Evolutionary conservation across 2,797 vertebrate genomes (phyloP).

Genomic region (Salmo trutta): DNA sequence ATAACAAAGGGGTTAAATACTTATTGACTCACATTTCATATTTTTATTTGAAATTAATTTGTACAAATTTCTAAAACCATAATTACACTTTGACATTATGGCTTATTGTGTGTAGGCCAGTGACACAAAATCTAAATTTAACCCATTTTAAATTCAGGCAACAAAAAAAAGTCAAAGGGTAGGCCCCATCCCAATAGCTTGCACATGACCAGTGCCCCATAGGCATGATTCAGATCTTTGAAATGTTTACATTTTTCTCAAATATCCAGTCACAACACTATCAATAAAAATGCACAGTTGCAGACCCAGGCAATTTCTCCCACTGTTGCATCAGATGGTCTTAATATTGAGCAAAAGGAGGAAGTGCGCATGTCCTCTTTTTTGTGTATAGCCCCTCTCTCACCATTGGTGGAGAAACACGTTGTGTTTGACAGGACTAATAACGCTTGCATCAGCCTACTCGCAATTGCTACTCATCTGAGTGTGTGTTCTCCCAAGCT

Average conservation of each 20-base stretch:
- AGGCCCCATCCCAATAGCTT: too few relatives aligned
- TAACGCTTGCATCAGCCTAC: background rate
- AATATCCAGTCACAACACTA: background rate
- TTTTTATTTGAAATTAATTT: too few relatives aligned
- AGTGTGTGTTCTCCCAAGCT: slow-evolving; percentile 11
- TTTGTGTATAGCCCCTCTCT: background rate
- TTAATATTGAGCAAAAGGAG: background rate
- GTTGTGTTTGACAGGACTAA: slow-evolving; percentile 12
- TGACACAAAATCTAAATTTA: too few relatives aligned
- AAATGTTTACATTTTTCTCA: background rate
- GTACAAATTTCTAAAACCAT: too few relatives aligned
- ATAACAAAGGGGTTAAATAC: too few relatives aligned
- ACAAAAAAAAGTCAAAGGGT: too few relatives aligned
- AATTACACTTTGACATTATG: too few relatives aligned
- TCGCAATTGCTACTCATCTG: slow-evolving; percentile 9
- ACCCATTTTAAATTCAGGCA: too few relatives aligned
- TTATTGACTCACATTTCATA: too few relatives aligned
- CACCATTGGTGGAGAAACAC: slow-evolving; percentile 27
- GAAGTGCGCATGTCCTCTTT: slow-evolving; percentile 68
- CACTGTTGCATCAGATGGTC: slow-evolving; percentile 78
- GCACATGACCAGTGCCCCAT: too few relatives aligned
- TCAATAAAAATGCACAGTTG: background rate
- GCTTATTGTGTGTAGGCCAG: too few relatives aligned
- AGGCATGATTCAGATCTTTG: background rate
- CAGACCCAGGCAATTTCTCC: slow-evolving; percentile 60